These are phyloP conservation scores for Latrodectus elegans DNA, from an alignment of 2,888 invertebrate genomes.

Conservation along the genomic window DNA sequence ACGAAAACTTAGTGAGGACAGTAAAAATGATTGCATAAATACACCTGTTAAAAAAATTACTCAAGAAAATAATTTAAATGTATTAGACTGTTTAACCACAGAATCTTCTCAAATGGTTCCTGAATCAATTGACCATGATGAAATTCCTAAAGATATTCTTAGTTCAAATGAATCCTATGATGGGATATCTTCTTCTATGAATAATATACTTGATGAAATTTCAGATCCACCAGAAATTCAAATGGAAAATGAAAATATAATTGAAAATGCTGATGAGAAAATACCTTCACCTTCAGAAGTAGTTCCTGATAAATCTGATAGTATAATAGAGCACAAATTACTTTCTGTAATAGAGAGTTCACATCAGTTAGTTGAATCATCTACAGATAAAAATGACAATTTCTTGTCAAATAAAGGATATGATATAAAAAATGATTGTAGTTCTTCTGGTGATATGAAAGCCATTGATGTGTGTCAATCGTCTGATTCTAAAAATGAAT, in stretches of 20 bases:
- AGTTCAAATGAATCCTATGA: neutral
- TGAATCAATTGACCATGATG: too few relatives aligned
- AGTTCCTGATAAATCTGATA: neutral
- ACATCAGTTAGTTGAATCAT: slow-evolving; percentile 30
- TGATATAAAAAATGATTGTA: slow-evolving; percentile 7
- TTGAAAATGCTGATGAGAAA: too few relatives aligned
- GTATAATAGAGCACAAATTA: neutral
- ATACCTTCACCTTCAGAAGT: too few relatives aligned
- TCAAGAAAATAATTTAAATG: too few relatives aligned
- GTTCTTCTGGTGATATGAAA: slow-evolving; percentile 32
- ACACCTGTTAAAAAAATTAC: too few relatives aligned
- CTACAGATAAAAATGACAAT: slow-evolving; percentile 19
- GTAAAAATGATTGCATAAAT: too few relatives aligned
- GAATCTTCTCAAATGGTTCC: too few relatives aligned
- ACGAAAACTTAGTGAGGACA: too few relatives aligned
- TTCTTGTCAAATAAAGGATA: neutral
- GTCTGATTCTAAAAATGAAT: slow-evolving; percentile 4
- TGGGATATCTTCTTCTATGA: neutral
- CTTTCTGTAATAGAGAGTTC: neutral
- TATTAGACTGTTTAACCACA: too few relatives aligned
- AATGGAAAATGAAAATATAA: too few relatives aligned
- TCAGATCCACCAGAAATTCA: neutral
- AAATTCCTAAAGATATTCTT: neutral
- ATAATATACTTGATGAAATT: neutral
- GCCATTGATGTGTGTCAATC: slow-evolving; percentile 15